Evolutionary conservation across 2,113 vertebrate species (phyloP), one percentile per base, ranked within the genome.

Genomic region (Nothocercus nigrocapillus): DNA sequence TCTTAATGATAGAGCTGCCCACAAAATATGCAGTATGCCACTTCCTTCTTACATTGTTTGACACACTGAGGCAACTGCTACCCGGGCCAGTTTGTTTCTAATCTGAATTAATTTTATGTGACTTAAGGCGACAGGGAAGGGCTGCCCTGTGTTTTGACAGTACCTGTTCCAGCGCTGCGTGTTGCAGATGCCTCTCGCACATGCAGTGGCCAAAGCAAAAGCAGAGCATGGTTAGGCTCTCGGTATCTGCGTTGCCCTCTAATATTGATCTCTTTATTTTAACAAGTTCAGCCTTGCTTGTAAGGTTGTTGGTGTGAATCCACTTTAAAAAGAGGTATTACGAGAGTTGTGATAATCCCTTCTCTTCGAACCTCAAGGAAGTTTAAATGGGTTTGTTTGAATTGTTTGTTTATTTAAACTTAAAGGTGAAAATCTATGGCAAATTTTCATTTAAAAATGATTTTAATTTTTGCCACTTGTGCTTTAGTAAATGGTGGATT

Each of bases 101-200:
- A 94, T 96, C 96, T 89, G 95, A 95, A 94, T 96, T 96, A 96
- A 93, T 94, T 96, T 95, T 96, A 93, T 89, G 88, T 92, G 95
- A 94, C 90, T 95, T 75, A 89, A 96, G 95, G 95, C 94, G 92
- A 82, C 86, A 38, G 83, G 93, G 93, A 92, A 93, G 92, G 90
- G 40, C 88, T 94, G 90, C 66, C 88, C 77, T 85, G 74, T 28
- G 36, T 87, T 94, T 93, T 94, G 93, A 93, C 86, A 90, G 78
- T 1, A 27, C 86, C 74, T 92, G 88, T 77, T 95, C 77, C 78
- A 79, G 85, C 88, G 1, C 69, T 68, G 45, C 77, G 36, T 18
- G 34, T 32, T 79, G 36, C 45, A 18, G 61, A 22, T 40, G 28
- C 32, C 61, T 58, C 36, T 24, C 21, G 14, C 16, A 17, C 25